phyloP scores from a whole-genome alignment of 2,113 vertebrate genomes.

The Aldabrachelys gigantea region DNA sequence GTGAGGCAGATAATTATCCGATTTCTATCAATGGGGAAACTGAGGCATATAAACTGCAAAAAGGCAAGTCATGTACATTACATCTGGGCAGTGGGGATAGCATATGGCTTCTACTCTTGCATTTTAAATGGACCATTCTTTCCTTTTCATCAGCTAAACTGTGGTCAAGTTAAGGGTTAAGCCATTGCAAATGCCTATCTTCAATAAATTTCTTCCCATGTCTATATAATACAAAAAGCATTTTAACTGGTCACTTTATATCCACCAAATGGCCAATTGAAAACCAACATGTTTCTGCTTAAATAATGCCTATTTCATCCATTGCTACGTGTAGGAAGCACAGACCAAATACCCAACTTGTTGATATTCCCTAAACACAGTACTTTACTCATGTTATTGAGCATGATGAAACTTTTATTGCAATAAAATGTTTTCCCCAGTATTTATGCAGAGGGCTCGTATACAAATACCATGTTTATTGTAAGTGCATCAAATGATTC shows the following conservation, averaged over 20 bases:
- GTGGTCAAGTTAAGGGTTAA: background rate
- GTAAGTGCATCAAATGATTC: constrained; percentile 34
- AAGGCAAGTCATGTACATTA: background rate
- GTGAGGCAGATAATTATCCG: background rate
- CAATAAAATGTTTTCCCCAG: background rate
- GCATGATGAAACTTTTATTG: constrained; percentile 29
- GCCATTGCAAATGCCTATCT: background rate
- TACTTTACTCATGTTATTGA: background rate
- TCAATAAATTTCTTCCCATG: background rate
- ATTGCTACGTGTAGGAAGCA: constrained; percentile 14
- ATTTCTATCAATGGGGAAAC: background rate
- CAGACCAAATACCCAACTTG: background rate
- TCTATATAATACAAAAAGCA: background rate
- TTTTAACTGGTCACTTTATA: background rate
- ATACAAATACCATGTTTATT: background rate
- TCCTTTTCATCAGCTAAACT: background rate
- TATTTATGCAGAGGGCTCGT: background rate
- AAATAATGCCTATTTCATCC: constrained; percentile 2
- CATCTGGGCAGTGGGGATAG: background rate
- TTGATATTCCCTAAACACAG: background rate
- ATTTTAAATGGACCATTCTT: background rate
- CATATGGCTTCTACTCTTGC: background rate
- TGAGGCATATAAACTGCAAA: background rate
- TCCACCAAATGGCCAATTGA: background rate
- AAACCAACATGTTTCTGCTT: background rate